Evolutionary conservation across 2,113 vertebrate species (phyloP).

Genomic region (Rhipidura dahli): DNA sequence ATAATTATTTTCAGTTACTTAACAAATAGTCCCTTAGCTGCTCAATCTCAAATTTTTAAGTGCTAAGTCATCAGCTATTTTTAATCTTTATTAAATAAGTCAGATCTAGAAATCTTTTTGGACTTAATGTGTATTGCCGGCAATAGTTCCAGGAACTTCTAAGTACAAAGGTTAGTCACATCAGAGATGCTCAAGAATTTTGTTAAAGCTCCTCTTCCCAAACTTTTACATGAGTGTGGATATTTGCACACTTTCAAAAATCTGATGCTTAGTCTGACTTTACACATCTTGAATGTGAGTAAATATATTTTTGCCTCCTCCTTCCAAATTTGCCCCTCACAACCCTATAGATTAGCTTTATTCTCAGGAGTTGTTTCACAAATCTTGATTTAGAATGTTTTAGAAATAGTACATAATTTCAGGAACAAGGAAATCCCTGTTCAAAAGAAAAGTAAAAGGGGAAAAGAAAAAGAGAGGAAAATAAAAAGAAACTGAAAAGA

Average conservation of each 20-base stretch:
- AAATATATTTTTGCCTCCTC: background rate
- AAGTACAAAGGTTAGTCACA: background rate
- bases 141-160: background rate
- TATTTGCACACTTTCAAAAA: background rate
- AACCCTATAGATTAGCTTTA: background rate
- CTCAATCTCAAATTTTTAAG: background rate
- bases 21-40: background rate
- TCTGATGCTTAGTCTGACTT: background rate
- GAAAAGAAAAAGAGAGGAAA: rapidly evolving
- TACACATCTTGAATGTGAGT: background rate
- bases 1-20: background rate
- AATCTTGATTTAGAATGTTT: background rate
- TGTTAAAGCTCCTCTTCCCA: background rate
- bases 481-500: background rate
- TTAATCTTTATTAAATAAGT: background rate
- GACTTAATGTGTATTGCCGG: background rate
- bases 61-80: background rate
- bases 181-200: background rate
- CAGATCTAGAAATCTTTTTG: background rate
- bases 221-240: background rate
- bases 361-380: background rate
- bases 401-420: background rate
- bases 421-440: background rate
- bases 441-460: background rate
- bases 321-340: background rate